phyloP scores from a whole-genome alignment of 1,140 invertebrate species.

The Drosophila auraria region DNA sequence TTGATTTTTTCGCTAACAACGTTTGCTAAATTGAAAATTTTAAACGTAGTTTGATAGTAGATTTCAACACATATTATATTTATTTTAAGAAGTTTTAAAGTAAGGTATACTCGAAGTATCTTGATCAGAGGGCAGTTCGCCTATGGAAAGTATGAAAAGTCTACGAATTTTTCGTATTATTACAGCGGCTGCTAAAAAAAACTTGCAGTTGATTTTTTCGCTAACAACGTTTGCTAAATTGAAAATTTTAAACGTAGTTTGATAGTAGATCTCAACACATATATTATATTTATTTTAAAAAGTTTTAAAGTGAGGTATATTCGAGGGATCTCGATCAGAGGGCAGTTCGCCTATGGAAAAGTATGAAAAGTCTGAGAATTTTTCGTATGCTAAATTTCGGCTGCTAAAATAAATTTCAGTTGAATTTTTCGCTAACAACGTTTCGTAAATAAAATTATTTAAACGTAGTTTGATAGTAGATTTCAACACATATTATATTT shows the following conservation, averaged over 20 bases:
- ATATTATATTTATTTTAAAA: neutral
- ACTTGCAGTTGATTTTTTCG: slow-evolving; percentile 61
- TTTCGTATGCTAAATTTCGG: neutral
- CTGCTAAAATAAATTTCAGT: slow-evolving; percentile 39
- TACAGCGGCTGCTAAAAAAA: slow-evolving; percentile 44
- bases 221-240: slow-evolving; percentile 62
- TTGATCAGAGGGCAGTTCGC: no score
- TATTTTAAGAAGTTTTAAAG: neutral
- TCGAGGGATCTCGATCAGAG: no score
- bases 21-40: slow-evolving; percentile 29
- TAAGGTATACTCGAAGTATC: no score
- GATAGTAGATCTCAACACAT: slow-evolving; percentile 65
- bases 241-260: slow-evolving; percentile 57
- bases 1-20: slow-evolving; percentile 78
- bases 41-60: slow-evolving; percentile 77
- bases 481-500: slow-evolving; percentile 29
- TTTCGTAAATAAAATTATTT: slow-evolving; percentile 36
- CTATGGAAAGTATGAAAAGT: neutral
- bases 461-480: slow-evolving; percentile 74
- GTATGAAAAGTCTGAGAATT: neutral
- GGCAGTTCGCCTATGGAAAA: neutral
- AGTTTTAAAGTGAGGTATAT: neutral
- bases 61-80: slow-evolving; percentile 59
- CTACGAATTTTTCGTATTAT: neutral
- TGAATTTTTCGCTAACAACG: slow-evolving; percentile 75